Conservation (phyloP, 2,113 vertebrate genomes). For the Datnioides undecimradiatus region DNA sequence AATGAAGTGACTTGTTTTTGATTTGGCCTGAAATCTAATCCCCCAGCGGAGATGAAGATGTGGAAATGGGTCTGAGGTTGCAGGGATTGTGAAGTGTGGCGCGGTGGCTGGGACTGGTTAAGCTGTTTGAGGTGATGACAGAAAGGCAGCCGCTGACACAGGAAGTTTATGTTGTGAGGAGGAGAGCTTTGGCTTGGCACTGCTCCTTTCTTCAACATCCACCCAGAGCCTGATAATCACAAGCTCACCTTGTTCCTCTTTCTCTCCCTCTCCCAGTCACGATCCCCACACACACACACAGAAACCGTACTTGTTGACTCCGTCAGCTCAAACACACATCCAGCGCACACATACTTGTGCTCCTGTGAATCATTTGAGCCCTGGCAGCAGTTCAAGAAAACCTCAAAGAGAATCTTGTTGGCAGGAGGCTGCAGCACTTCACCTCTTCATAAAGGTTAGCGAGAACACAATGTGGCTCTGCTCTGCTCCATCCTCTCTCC, state of each 20-base stretch:
- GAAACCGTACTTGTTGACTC: conserved; percentile 2
- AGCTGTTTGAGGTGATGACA: conserved; percentile 22
- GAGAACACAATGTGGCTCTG: conserved; percentile 71
- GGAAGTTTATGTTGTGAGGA: conserved; percentile 35
- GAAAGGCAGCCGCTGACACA: neutral
- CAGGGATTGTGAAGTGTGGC: conserved; percentile 54
- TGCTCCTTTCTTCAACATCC: conserved; percentile 8
- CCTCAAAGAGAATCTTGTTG: conserved; percentile 79
- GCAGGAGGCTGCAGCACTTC: conserved; percentile 77
- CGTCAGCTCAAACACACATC: conserved; percentile 21
- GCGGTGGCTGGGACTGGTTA: conserved; percentile 40
- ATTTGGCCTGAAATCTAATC: conserved; percentile 81
- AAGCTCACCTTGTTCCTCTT: conserved; percentile 1
- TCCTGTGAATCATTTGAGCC: conserved; percentile 78
- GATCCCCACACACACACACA: neutral
- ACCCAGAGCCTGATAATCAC: conserved; percentile 14
- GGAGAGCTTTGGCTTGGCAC: conserved; percentile 11
- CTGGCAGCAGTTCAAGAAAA: conserved; percentile 79
- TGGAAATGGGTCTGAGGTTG: conserved; percentile 62
- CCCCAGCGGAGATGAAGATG: conserved; percentile 62
- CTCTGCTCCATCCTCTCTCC: conserved; percentile 42
- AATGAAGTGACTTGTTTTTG: conserved; percentile 86
- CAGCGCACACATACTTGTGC: conserved; percentile 49
- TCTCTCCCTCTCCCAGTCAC: neutral
- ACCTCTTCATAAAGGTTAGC: conserved; percentile 76